These are phyloP conservation scores for Triplophysa tibetana DNA, from an alignment of 2,113 vertebrate genomes.

Conservation along the genomic window DNA sequence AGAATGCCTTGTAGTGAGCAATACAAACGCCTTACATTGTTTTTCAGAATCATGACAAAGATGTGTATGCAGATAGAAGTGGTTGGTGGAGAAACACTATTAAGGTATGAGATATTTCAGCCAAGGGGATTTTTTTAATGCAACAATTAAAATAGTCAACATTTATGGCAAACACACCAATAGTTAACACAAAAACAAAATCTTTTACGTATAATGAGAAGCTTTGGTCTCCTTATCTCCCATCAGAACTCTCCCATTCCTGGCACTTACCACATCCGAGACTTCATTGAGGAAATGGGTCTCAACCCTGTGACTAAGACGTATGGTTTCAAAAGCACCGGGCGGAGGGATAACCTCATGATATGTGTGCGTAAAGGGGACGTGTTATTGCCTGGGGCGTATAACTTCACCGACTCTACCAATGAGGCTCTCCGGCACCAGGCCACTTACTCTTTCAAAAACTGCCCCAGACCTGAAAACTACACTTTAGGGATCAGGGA, in stretches of 20 bases:
- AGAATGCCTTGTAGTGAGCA: too few species aligned
- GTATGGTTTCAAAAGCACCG: constrained; percentile 73
- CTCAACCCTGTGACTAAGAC: constrained; percentile 72
- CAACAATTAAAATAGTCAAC: not conserved
- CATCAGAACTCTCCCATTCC: constrained; percentile 68
- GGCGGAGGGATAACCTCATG: constrained; percentile 57
- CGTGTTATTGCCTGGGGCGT: constrained; percentile 63
- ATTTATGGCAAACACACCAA: not conserved
- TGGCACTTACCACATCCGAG: constrained; percentile 67
- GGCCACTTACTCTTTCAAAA: constrained; percentile 72
- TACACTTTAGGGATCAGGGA: constrained; percentile 64
- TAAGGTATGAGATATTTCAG: constrained; percentile 64
- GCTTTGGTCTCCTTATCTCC: not conserved
- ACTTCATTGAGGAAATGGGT: constrained; percentile 74
- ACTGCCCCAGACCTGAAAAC: constrained; percentile 58
- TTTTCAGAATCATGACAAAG: constrained; percentile 59
- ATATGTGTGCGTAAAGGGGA: constrained; percentile 54
- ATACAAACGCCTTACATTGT: not conserved
- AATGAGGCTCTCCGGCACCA: constrained; percentile 59
- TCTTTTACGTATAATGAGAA: not conserved
- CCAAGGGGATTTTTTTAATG: too few species aligned
- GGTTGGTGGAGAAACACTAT: constrained; percentile 71
- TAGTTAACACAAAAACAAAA: not conserved
- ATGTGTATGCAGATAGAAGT: constrained; percentile 61
- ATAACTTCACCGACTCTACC: constrained; percentile 63